Conservation (phyloP, 2,113 vertebrate genomes). For the Vicugna pacos region DNA sequence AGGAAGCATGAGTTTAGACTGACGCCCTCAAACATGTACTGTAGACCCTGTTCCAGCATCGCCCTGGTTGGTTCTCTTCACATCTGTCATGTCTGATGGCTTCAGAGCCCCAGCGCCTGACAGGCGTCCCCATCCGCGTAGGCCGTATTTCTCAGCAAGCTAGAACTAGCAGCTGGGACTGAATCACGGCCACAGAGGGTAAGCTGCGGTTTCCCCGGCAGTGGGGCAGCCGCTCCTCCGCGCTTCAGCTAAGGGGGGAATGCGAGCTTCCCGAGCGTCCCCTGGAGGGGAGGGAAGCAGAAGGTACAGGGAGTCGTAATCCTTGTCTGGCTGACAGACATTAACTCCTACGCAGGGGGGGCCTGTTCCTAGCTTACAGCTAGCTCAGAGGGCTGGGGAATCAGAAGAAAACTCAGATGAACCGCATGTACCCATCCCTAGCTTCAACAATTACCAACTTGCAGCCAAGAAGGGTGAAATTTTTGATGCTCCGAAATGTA, state of each 20-base stretch:
- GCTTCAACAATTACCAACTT: neutral
- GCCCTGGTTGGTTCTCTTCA: conserved; percentile 39
- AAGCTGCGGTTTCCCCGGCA: neutral
- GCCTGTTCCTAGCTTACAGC: neutral
- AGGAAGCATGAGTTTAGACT: neutral
- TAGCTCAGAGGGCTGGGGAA: neutral
- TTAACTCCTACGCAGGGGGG: neutral
- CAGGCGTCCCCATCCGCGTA: neutral
- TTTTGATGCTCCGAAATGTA: neutral
- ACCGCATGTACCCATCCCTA: neutral
- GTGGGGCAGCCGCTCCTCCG: neutral
- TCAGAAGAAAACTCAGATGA: neutral
- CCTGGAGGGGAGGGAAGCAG: neutral
- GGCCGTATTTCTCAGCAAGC: neutral
- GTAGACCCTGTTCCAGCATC: neutral
- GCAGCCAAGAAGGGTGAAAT: neutral
- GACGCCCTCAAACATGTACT: neutral
- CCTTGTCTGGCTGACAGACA: neutral
- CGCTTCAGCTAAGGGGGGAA: neutral
- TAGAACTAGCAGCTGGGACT: conserved; percentile 22
- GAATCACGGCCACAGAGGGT: neutral
- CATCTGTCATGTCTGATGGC: conserved; percentile 38
- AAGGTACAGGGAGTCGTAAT: neutral
- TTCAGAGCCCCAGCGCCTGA: neutral
- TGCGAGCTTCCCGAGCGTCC: neutral